Base-by-base conservation (phyloP, 2,797 vertebrate species). In the Mareca penelope region DNA sequence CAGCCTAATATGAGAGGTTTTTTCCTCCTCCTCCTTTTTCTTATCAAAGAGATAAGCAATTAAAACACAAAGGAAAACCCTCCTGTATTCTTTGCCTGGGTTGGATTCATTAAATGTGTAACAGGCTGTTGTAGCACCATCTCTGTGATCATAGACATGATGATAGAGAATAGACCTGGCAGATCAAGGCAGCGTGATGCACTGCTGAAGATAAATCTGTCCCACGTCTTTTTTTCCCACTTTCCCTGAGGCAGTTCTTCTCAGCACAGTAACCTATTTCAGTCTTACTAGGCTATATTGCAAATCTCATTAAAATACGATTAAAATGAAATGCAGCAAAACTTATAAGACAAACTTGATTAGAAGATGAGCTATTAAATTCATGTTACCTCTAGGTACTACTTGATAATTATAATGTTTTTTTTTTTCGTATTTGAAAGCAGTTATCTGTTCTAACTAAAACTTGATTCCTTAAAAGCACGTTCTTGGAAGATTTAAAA, bases 121-220 rank as follows among this genome's bases (percentile, higher is more conserved):
- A 69, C 87, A 90, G 87, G 84, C 90, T 92, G 85, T 44, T 80
- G 70, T 73, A 78, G 85, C 87, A 88, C 59, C 3, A 0, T 85
- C 88, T 96, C 94, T 92, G 83, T 92, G 93, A 91, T 96, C 94
- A 68, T 76, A 96, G 85, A 81, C 63, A 7, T 44, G 89, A 88
- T 95, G 73, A 73, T 86, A 89, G 80, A 89, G 94, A 89, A 56
- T 19, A 5, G 63, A 88, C 85, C 53, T 93, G 93, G 87, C 85
- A 93, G 95, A 84, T 89, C 84, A 92, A 94, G 86, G 85, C 84
- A 80, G 91, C 6, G 17, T 26, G 15, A 60, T 60, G 13, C 23
- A 6, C 57, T 83, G 5, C 77, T 79, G 80, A 70, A 83, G 86
- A 78, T 37, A 10, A 87, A 12, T 82, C 61, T 72, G 72, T 90